Base-by-base conservation (phyloP, 2,797 vertebrate species). In the Anguilla marmorata region DNA sequence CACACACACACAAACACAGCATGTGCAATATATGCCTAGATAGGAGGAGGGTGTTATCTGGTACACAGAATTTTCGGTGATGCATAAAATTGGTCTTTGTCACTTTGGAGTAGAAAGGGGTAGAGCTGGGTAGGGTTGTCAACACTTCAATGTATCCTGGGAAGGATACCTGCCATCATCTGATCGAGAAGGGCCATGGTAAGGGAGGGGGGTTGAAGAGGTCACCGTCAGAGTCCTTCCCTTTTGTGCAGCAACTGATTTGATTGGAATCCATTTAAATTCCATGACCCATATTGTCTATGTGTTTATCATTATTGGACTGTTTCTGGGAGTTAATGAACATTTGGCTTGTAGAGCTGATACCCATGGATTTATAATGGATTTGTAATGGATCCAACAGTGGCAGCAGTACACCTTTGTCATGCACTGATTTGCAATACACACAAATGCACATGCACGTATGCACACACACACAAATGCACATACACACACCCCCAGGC, bases 361-460 rank as follows among this genome's bases (percentile, higher is more conserved):
- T 72, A 90, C 87, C 85, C 85, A 74, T 91, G 90, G 89, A 93
- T 93, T 82, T 90, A 88, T 87, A 91, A 87, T 89, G 85, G 92
- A 91, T 69, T 85, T 60, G 37, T 41, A 41, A 41, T 41, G 37
- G 37, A 3, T 45, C 41, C 90, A 85, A 80, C 56, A 60, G 90
- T 69, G 84, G 54, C 89, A 84, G 79, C 56, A 72, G 79, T 84
- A 86, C 0, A 2, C 50, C 85, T 91, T 90, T 90, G 90, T 91
- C 87, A 90, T 93, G 91, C 87, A 86, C 87, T 87, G 85, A 60
- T 41, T 41, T 2, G 52, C 7, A 19, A 52, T 21, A 50, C 80
- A 83, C 24, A 82, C 76, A 16, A 9, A 74, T 11, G 33, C 11
- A 33, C 27, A 74, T 16, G 16, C 21, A 33, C 27, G 27, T 58